phyloP scores from a whole-genome alignment of 2,113 vertebrate genomes.

The Otolemur garnettii region DNA sequence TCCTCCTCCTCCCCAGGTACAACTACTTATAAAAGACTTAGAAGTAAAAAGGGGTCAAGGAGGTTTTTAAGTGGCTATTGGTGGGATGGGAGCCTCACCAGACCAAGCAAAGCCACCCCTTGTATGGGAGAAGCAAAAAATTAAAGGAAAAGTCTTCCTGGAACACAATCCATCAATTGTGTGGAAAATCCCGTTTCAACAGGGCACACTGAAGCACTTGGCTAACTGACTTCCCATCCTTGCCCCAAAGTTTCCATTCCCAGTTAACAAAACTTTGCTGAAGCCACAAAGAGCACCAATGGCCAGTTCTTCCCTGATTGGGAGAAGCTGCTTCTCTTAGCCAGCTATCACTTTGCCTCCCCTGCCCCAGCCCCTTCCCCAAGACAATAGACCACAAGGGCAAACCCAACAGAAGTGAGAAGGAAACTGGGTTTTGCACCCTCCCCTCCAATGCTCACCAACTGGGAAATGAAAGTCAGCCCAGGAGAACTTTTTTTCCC shows the following conservation, averaged over 20 bases:
- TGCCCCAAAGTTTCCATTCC: slow-evolving; percentile 56
- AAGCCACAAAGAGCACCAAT: background rate
- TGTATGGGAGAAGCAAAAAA: background rate
- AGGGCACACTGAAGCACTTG: slow-evolving; percentile 80
- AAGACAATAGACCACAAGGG: slow-evolving; percentile 45
- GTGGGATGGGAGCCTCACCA: background rate
- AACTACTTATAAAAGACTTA: slow-evolving; percentile 59
- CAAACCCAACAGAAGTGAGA: background rate
- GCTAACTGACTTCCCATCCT: slow-evolving; percentile 51
- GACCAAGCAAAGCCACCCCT: slow-evolving; percentile 45
- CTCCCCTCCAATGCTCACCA: background rate
- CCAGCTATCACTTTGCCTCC: slow-evolving; percentile 41
- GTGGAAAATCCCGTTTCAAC: slow-evolving; percentile 69
- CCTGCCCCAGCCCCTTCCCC: background rate
- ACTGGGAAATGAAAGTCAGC: background rate
- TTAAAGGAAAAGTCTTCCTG: background rate
- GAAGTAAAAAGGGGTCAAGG: slow-evolving; percentile 37
- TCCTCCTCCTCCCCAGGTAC: background rate
- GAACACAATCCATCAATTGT: slow-evolving; percentile 14
- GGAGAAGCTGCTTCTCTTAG: slow-evolving; percentile 26
- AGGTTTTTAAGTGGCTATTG: background rate
- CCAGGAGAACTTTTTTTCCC: background rate
- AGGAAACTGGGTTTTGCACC: background rate
- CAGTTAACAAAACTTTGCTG: background rate
- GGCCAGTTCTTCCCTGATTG: background rate